Base-by-base conservation (phyloP, 1,140 invertebrate genomes). In the Drosophila cardini region DNA sequence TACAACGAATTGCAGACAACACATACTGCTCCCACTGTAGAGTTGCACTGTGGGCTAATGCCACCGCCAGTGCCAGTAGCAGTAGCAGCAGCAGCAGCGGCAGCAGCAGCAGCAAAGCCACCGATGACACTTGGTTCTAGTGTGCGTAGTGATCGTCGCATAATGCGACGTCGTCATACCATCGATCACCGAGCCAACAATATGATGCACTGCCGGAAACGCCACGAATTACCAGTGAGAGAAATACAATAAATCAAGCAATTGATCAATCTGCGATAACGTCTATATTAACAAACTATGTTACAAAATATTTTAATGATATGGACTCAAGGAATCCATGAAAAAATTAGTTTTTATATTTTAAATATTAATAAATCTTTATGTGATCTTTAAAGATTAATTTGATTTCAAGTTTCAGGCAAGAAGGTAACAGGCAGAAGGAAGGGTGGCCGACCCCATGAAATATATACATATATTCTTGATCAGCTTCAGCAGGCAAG, bases 221-320 rank as follows among this genome's bases (percentile, higher is more conserved):
- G 7, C 5, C 46, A 3, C 11, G 9, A 10, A 1, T 11, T 2
- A 5, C 45, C 9, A 21, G 1, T 15, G 9, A 34, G 15, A 34
- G 45, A 10, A 32, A 2, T 5, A 18, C 43, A 15, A 16, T 38
- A 40, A 61, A 72, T 18, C 57, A 38, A 1, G 61, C 38, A 34
- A 69, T 46, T 15, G 78, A 68, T 2, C 52, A 57, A 40, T 38
- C 65, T 8, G 69, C 48, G 5, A 57, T 45, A 1, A 53, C 34
- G 1, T 58, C 79, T n/a, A 58, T 62, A 7, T 52, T 84, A 18
- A 32, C 36, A 18, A 83, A 76, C 13, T 80, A 72, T 32, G 77
- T 65, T 0, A 43, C 46, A 2, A 80, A 65, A 10, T 85, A 53
- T 65, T 46, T 78, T 0, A 64, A 60, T 26, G 70, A 76, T 30